Percentiles rank a stretch among this genome's conserved stretches.
These are phyloP conservation scores for Melinaea marsaeus DNA, from an alignment of 2,888 invertebrate species.

Conservation along the genomic window DNA sequence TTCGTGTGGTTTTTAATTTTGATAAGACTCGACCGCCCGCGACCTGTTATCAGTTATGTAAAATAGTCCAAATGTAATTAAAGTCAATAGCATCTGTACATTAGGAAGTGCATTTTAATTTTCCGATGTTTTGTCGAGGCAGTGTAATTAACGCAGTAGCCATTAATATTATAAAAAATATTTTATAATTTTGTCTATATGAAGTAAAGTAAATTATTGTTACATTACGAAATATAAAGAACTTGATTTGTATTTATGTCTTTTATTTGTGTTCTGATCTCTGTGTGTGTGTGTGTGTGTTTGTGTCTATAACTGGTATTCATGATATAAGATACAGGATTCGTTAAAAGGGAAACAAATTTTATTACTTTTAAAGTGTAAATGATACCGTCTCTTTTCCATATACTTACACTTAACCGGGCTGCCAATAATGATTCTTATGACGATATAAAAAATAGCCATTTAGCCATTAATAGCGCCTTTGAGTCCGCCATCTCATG, in stretches of 20 bases:
- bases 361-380: too few relatives aligned
- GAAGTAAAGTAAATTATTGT: conserved; percentile 75
- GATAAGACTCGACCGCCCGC: not conserved
- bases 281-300: not conserved
- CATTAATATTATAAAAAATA: conserved; percentile 44
- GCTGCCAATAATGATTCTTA: too few relatives aligned
- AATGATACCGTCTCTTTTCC: too few relatives aligned
- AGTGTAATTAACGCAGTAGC: conserved; percentile 50
- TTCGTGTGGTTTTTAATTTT: not conserved
- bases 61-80: conserved; percentile 2
- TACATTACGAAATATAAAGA: conserved; percentile 72
- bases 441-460: too few relatives aligned
- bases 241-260: conserved; percentile 66
- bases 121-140: not conserved
- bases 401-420: too few relatives aligned
- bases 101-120: too few relatives aligned
- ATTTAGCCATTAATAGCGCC: too few relatives aligned
- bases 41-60: not conserved
- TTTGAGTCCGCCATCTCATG: too few relatives aligned
- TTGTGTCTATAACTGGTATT: too few relatives aligned
- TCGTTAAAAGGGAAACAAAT: too few relatives aligned
- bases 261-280: conserved; percentile 33
- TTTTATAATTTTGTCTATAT: conserved; percentile 55
- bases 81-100: conserved; percentile 1
- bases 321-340: too few relatives aligned